Conservation (phyloP, 2,888 invertebrate species). For the Poecilus cupreus region DNA sequence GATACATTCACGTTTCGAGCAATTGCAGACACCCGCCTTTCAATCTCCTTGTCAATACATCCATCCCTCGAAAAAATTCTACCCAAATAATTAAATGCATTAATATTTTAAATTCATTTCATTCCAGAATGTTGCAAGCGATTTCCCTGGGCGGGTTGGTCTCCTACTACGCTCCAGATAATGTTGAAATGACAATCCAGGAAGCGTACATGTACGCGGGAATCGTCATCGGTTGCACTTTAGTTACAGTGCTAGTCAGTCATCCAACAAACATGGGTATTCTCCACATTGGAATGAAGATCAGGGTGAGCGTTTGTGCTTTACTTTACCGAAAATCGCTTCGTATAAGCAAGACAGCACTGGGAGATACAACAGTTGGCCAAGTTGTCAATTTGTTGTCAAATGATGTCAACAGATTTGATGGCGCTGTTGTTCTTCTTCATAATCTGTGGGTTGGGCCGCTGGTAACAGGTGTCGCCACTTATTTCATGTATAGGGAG, state of each 20-base stretch:
- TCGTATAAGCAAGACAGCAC: constrained; percentile 75
- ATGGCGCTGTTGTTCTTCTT: constrained; percentile 87
- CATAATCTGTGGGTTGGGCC: constrained; percentile 95
- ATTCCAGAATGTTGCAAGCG: constrained; percentile 53
- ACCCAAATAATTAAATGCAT: not conserved
- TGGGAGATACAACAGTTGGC: constrained; percentile 81
- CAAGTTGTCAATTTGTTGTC: constrained; percentile 88
- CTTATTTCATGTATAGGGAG: constrained; percentile 77
- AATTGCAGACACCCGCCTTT: too few species aligned
- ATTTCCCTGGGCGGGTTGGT: constrained; percentile 78
- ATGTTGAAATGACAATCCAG: constrained; percentile 68
- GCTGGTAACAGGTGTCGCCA: constrained; percentile 84
- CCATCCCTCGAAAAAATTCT: not conserved
- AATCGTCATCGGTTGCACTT: constrained; percentile 82
- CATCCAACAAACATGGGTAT: constrained; percentile 91
- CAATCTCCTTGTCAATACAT: not conserved
- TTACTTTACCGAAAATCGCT: constrained; percentile 85
- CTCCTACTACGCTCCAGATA: constrained; percentile 76
- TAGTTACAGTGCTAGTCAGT: constrained; percentile 78
- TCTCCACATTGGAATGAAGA: constrained; percentile 88
- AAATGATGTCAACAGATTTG: constrained; percentile 93
- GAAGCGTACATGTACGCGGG: constrained; percentile 86
- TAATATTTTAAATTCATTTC: not conserved
- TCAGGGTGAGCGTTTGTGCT: constrained; percentile 87
- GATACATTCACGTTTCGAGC: too few species aligned